Percentiles rank a stretch among this genome's conserved stretches.
Evolutionary conservation across 2,888 invertebrate species (phyloP).

Genomic region (Chrysolina haemoptera): DNA sequence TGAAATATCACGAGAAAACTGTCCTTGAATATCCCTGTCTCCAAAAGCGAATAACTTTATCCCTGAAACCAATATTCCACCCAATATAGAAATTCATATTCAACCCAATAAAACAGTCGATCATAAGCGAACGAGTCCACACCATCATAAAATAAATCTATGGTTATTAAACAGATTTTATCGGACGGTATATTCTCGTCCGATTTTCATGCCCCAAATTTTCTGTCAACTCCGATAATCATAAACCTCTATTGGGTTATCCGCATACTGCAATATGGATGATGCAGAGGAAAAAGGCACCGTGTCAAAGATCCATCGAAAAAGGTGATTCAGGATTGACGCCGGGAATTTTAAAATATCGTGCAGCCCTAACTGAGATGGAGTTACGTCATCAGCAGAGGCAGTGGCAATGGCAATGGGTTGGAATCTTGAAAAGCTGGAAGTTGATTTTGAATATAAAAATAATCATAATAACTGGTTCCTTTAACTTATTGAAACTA

Average conservation of each 20-base stretch:
- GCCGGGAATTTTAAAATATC: background rate
- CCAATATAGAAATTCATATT: background rate
- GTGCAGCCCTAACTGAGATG: background rate
- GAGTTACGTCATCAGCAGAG: constrained; percentile 1
- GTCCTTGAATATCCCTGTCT: too few species aligned
- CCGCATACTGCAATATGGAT: background rate
- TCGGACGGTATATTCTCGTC: background rate
- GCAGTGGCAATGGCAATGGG: background rate
- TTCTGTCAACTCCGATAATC: background rate
- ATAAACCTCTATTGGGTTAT: constrained; percentile 6
- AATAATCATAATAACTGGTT: too few species aligned
- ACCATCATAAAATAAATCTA: constrained; percentile 4
- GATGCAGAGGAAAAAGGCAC: too few species aligned
- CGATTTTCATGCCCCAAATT: background rate
- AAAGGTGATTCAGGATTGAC: constrained; percentile 5
- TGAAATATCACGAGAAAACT: too few species aligned
- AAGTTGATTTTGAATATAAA: too few species aligned
- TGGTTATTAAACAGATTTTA: background rate
- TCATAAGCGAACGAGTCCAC: background rate
- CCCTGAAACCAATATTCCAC: background rate
- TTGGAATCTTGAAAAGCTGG: background rate
- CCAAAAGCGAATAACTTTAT: too few species aligned
- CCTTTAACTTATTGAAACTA: too few species aligned
- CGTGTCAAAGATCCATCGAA: background rate
- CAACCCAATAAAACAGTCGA: background rate